Evolutionary conservation across 1,140 invertebrate species (phyloP), one percentile per base, ranked within the genome.

Genomic region (Drosophila rufa): DNA sequence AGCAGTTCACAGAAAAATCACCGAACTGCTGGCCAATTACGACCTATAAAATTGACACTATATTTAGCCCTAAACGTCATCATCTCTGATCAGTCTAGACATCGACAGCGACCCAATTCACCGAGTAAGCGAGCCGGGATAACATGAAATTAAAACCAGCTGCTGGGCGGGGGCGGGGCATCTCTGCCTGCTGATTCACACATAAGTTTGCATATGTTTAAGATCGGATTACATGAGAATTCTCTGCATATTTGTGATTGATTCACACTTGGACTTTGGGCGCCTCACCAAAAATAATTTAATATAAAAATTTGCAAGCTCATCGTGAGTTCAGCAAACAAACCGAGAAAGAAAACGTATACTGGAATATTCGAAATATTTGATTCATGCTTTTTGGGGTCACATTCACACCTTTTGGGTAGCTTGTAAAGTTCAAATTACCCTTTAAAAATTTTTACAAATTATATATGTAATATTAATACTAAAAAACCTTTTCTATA

Each of bases 11-110:
- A 79, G 48, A 70, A 86, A 82, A 86, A 51, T 69, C 76, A 87
- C 83, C 76, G 55, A 68, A 50, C 46, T 36, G 17, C 46, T 22
- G 17, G 59, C 46, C 46, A 79, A 30, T 68, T 75, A 30, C 33
- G 46, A 11, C n/a, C 58, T 58, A 83, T 77, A 69, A 71, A 67
- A 60, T 61, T 67, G 36, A 17, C 22, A 66, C 53, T 89, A 86
- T 83, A 69, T 87, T 80, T 77, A 86, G 80, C 57, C 22, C 9
- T 22, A 7, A 27, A 22, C n/a, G 58, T 82, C 84, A 86, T 27
- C 15, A 6, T 33, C 12, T 25, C 50, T 19, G 4, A 3, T n/a
- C 14, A 17, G 40, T 61, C 65, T 48, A 76, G 36, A 76, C 73
- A 45, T 14, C 33, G 30, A 55, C 17, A 22, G 8, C 73, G 53